Conservation (phyloP, 2,888 invertebrate species). For the Ophraella communa region DNA sequence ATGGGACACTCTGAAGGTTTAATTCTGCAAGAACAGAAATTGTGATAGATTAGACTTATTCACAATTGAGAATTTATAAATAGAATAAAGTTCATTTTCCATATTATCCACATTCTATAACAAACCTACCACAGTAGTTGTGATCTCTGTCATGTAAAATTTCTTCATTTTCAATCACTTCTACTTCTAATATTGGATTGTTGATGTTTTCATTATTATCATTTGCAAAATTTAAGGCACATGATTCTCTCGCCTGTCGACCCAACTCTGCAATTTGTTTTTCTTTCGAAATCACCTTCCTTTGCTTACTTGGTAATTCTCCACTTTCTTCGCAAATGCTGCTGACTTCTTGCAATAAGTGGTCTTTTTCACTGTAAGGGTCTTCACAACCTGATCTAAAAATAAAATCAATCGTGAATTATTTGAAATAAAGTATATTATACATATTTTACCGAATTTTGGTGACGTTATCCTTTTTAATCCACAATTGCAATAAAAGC, state of each 20-base stretch:
- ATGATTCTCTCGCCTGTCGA: slow-evolving; percentile 15
- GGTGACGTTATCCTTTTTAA: too few species aligned
- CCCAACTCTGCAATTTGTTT: slow-evolving; percentile 15
- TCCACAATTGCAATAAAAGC: too few species aligned
- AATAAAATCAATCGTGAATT: slow-evolving; percentile 9
- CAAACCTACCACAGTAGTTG: slow-evolving; percentile 8
- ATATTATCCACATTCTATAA: slow-evolving; percentile 12
- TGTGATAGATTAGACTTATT: neutral
- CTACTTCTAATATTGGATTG: too few species aligned
- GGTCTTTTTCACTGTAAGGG: slow-evolving; percentile 13
- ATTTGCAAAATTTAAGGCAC: neutral
- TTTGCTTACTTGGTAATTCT: neutral
- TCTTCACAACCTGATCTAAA: slow-evolving; percentile 16
- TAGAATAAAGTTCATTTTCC: slow-evolving; percentile 2
- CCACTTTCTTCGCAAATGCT: slow-evolving; percentile 11
- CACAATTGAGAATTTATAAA: neutral
- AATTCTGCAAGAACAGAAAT: neutral
- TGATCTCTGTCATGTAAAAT: too few species aligned
- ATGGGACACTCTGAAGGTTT: neutral
- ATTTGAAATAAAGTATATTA: too few species aligned
- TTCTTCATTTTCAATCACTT: too few species aligned
- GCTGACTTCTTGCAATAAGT: slow-evolving; percentile 15
- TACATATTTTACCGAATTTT: too few species aligned
- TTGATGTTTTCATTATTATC: slow-evolving; percentile 14
- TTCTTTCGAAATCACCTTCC: neutral